A percentile compares a stretch with the other conserved stretches of the same genome.
These are phyloP conservation scores for Trissoscelio sp. DNA, from an alignment of 2,888 invertebrate species.

Conservation along the genomic window DNA sequence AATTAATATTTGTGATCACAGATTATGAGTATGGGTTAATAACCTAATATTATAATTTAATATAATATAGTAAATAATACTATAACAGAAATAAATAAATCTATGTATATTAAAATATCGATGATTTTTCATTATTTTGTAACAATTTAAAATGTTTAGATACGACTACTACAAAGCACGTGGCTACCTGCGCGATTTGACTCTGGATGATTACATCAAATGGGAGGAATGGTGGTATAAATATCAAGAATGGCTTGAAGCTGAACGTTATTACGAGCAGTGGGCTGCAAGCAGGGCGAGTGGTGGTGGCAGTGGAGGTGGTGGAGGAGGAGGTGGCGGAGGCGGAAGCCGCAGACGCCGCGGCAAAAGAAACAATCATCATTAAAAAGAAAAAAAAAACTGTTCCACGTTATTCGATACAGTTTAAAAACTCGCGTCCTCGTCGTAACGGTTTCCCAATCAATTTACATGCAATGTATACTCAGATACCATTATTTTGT, in stretches of 20 bases:
- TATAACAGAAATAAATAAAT: too few relatives aligned
- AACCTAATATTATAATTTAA: too few relatives aligned
- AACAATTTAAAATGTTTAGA: too few relatives aligned
- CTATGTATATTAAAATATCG: too few relatives aligned
- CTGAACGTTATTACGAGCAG: slow-evolving; percentile 90
- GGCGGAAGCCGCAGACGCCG: slow-evolving; percentile 55
- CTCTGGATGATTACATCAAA: slow-evolving; percentile 93
- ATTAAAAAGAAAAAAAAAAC: slow-evolving; percentile 20
- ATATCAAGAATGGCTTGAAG: slow-evolving; percentile 95
- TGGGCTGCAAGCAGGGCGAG: slow-evolving; percentile 85
- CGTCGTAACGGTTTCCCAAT: too few relatives aligned
- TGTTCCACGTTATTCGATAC: too few relatives aligned
- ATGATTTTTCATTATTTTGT: too few relatives aligned
- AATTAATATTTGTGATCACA: too few relatives aligned
- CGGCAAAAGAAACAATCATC: slow-evolving; percentile 50
- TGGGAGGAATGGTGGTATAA: slow-evolving; percentile 98
- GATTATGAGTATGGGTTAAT: too few relatives aligned
- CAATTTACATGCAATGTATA: neutral
- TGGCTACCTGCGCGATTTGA: slow-evolving; percentile 91
- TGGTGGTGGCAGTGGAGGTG: slow-evolving; percentile 82
- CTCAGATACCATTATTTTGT: too few relatives aligned
- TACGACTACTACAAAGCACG: slow-evolving; percentile 95
- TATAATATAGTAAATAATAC: too few relatives aligned
- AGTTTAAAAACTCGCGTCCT: too few relatives aligned
- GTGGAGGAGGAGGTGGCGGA: slow-evolving; percentile 77